Evolutionary conservation across 1,140 invertebrate species (phyloP).

Genomic region (Manduca sexta): DNA sequence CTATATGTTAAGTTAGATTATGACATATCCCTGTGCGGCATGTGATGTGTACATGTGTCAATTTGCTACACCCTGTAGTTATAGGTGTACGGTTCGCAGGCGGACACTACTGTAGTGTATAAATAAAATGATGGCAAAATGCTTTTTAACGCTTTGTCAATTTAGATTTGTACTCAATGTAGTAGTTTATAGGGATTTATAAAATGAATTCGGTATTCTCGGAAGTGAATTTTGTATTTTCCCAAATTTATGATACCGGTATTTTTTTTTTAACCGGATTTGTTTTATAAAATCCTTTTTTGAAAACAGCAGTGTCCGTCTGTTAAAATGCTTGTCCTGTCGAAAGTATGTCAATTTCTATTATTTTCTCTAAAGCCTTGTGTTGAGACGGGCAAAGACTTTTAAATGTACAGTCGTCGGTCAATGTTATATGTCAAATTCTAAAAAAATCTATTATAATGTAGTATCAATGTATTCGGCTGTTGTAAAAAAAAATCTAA

Average conservation of each 20-base stretch:
- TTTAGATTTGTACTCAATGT: constrained; percentile 52
- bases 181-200: constrained; percentile 22
- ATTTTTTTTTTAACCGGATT: too few relatives aligned
- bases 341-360: constrained; percentile 17
- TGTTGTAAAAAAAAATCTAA: constrained; percentile 4
- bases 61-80: too few relatives aligned
- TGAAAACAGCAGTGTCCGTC: constrained; percentile 32
- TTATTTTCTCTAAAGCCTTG: background rate
- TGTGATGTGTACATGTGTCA: constrained; percentile 48
- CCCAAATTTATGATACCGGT: too few relatives aligned
- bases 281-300: too few relatives aligned
- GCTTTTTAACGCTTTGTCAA: constrained; percentile 51
- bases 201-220: constrained; percentile 8
- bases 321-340: constrained; percentile 41
- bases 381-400: background rate
- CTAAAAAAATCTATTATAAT: too few relatives aligned
- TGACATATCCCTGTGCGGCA: constrained; percentile 8
- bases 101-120: too few relatives aligned
- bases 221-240: too few relatives aligned
- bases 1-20: background rate
- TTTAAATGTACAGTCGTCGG: background rate
- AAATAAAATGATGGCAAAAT: constrained; percentile 1
- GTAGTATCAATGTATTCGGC: too few relatives aligned
- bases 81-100: constrained; percentile 6
- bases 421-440: background rate